Evolutionary conservation across 2,113 vertebrate genomes (phyloP).

Genomic region (Chlorodrepanis virens): DNA sequence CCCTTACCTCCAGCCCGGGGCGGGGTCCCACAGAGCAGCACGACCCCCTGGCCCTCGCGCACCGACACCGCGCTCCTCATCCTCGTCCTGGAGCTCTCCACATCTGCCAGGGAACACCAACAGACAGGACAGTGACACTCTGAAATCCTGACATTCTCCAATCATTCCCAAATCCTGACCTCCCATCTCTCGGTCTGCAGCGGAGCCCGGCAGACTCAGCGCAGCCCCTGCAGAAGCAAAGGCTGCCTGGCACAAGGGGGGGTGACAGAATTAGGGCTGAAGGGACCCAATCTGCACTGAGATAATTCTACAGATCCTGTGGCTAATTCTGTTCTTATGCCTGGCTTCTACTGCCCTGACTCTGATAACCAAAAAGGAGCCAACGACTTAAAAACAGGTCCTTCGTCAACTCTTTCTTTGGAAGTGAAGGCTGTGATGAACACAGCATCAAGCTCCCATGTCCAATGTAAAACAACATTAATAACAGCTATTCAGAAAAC

Average conservation of each 20-base stretch:
- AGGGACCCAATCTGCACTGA: neutral
- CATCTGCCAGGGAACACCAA: conserved; percentile 70
- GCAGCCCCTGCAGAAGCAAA: neutral
- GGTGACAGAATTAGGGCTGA: neutral
- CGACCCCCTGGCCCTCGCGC: conserved; percentile 92
- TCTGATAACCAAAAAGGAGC: neutral
- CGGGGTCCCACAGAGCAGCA: conserved; percentile 87
- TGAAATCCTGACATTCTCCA: neutral
- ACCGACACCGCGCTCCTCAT: conserved; percentile 88
- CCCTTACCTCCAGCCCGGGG: conserved; percentile 86
- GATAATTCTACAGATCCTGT: neutral
- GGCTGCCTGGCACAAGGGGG: neutral
- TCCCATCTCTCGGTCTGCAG: rapidly evolving
- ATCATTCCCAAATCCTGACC: rapidly evolving
- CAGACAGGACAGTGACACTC: neutral
- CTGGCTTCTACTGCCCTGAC: neutral
- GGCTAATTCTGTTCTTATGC: neutral
- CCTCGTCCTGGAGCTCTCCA: conserved; percentile 84
- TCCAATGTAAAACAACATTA: rapidly evolving
- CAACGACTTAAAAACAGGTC: neutral
- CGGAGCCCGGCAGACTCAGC: rapidly evolving
- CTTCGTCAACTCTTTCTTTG: neutral
- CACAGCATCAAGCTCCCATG: neutral
- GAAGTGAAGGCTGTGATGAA: neutral
- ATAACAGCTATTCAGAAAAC: neutral